Conservation (phyloP, 2,113 vertebrate species). For the Siniperca chuatsi region DNA sequence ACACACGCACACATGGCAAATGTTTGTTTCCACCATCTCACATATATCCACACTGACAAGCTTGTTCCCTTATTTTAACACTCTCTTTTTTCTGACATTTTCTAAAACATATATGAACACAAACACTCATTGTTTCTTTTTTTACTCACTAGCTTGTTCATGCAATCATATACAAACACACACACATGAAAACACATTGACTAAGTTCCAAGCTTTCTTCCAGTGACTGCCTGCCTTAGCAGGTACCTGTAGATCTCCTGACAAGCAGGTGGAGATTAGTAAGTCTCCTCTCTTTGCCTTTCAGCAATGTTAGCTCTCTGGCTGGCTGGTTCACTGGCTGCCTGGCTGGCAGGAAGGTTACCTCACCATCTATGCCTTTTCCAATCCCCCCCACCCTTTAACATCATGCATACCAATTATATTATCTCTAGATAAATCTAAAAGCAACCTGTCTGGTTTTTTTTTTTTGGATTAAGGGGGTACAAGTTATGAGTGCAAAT, state of each 20-base stretch:
- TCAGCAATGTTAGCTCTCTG: slow-evolving; percentile 57
- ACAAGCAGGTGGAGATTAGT: slow-evolving; percentile 65
- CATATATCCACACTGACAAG: not conserved
- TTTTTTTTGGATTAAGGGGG: slow-evolving; percentile 27
- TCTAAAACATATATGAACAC: slow-evolving; percentile 1
- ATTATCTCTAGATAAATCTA: slow-evolving; percentile 55
- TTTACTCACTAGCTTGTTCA: not conserved
- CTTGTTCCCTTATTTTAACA: not conserved
- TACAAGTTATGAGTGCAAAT: slow-evolving; percentile 33
- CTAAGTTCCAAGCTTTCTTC: slow-evolving; percentile 42
- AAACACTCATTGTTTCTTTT: not conserved
- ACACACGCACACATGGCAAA: not conserved
- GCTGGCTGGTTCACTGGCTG: slow-evolving; percentile 37
- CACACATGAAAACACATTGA: slow-evolving; percentile 22
- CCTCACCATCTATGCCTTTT: slow-evolving; percentile 37
- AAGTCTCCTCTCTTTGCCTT: slow-evolving; percentile 57
- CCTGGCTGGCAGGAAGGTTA: slow-evolving; percentile 56
- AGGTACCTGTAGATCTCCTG: slow-evolving; percentile 66
- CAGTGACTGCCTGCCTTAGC: slow-evolving; percentile 31
- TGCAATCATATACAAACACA: slow-evolving; percentile 14
- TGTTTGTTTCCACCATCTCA: not conserved
- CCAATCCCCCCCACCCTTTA: slow-evolving; percentile 1
- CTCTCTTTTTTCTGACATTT: not conserved
- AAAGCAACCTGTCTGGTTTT: slow-evolving; percentile 21
- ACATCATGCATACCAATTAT: slow-evolving; percentile 50